phyloP scores from a whole-genome alignment of 2,888 invertebrate genomes.

The Diarsia brunnea region DNA sequence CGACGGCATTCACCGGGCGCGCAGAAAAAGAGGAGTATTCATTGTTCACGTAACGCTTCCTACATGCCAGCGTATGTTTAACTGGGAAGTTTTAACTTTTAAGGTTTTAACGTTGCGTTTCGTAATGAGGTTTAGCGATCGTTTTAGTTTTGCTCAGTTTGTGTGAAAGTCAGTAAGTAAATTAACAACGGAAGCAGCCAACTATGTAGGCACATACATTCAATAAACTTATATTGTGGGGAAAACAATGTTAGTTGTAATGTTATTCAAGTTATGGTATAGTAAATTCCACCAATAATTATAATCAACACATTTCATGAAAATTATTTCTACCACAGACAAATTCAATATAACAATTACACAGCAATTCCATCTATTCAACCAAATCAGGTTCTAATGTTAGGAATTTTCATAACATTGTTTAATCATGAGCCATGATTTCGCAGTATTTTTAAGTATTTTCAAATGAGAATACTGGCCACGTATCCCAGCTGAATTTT shows the following conservation, averaged over 20 bases:
- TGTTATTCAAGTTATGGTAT: not conserved
- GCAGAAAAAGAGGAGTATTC: conserved; percentile 77
- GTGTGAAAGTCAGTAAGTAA: conserved; percentile 7
- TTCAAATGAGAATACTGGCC: conserved; percentile 26
- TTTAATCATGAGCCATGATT: conserved; percentile 11
- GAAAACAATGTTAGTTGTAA: not conserved
- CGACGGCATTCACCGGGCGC: conserved; percentile 73
- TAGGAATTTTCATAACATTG: conserved; percentile 13
- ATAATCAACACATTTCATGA: not conserved
- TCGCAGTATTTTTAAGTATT: not conserved
- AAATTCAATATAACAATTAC: not conserved
- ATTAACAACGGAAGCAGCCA: not conserved
- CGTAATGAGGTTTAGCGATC: conserved; percentile 56
- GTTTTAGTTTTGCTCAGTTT: conserved; percentile 23
- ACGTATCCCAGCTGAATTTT: conserved; percentile 4
- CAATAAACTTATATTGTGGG: too few species aligned
- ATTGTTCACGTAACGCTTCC: conserved; percentile 82
- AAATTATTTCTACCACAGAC: not conserved
- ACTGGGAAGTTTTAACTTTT: conserved; percentile 62
- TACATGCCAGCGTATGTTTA: conserved; percentile 66
- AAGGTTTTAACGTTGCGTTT: conserved; percentile 56
- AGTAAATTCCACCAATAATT: not conserved
- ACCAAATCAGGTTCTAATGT: not conserved
- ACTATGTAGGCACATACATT: not conserved
- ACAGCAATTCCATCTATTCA: not conserved